These are phyloP conservation scores for Archocentrus centrarchus DNA, from an alignment of 2,113 vertebrate species.

Conservation along the genomic window DNA sequence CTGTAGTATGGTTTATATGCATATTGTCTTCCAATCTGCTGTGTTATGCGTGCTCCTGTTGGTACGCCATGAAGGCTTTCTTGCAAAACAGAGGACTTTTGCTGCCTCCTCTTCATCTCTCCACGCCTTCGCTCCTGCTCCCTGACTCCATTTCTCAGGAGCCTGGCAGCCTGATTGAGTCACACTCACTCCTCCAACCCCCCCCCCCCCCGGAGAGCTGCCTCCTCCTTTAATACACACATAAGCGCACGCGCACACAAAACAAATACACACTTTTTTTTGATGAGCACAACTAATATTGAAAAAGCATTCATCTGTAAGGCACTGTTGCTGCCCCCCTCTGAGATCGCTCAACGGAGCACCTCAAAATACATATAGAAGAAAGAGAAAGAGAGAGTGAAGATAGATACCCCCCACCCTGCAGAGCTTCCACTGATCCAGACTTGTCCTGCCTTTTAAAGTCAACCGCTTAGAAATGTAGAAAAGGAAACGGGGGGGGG, in stretches of 20 bases:
- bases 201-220: conserved; percentile 22
- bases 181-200: conserved; percentile 61
- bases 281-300: conserved; percentile 76
- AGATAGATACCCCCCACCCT: conserved; percentile 51
- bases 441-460: conserved; percentile 71
- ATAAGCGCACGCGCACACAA: conserved; percentile 7
- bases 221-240: conserved; percentile 32
- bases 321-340: conserved; percentile 67
- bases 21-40: conserved; percentile 27
- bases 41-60: conserved; percentile 34
- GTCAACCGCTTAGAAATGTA: conserved; percentile 73
- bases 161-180: conserved; percentile 71
- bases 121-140: conserved; percentile 32
- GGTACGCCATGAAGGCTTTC: conserved; percentile 20
- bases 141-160: conserved; percentile 49
- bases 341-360: conserved; percentile 69
- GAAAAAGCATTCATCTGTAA: conserved; percentile 78
- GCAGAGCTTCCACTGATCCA: conserved; percentile 68
- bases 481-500: conserved; percentile 43
- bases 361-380: conserved; percentile 72
- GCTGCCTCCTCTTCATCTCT: conserved; percentile 45
- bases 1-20: conserved; percentile 6
- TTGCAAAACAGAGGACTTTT: conserved; percentile 44
- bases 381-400: conserved; percentile 22
- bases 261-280: conserved; percentile 44